Evolutionary conservation across 2,888 invertebrate genomes (phyloP), one percentile per base, ranked within the genome.

Genomic region (Drosophila vallismaia): DNA sequence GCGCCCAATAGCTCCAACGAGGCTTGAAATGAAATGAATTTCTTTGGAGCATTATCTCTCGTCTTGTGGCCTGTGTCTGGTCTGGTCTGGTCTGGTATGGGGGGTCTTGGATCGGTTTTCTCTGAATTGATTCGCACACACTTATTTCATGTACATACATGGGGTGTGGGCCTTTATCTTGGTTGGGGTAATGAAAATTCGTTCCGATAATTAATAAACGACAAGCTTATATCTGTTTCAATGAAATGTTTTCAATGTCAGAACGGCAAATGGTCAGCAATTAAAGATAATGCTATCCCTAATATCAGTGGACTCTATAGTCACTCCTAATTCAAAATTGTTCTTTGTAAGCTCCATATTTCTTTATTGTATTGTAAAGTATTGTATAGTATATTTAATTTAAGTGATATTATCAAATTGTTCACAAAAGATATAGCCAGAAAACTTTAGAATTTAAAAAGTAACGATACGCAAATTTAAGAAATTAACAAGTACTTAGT

Each of bases 11-110:
- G 62, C 69, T 71, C 54, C 59, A 86, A 64, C 73, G 77, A 76
- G 66, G 79, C 86, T 71, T 88, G 84, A 86, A 88, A 88, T 88
- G 84, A 83, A 88, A 88, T 79, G 67, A 83, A 83, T 75, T 77
- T 82, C 71, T 74, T 73, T 69, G 50, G 69, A 71, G 66, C 71
- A 68, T 57, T 71, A 64, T 79, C 71, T 69, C 36, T 36, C 14
- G 45, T 10, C 8, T 33, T 44, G 40, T 26, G 45, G 62, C 28
- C 66, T 58, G 57, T n/a, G 49, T 26, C 9, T 42, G 36, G 6
- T 36, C 36, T 40, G 12, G 12, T 40, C 28, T 4, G 33, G 3
- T 33, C 33, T 40, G 12, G 7, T 40, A 3, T 14, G 12, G 40
- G 40, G 33, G 45, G 64, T 26, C 62, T 55, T 59, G 50, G 73